phyloP scores from a whole-genome alignment of 2,797 vertebrate species.

The Liasis olivaceus region DNA sequence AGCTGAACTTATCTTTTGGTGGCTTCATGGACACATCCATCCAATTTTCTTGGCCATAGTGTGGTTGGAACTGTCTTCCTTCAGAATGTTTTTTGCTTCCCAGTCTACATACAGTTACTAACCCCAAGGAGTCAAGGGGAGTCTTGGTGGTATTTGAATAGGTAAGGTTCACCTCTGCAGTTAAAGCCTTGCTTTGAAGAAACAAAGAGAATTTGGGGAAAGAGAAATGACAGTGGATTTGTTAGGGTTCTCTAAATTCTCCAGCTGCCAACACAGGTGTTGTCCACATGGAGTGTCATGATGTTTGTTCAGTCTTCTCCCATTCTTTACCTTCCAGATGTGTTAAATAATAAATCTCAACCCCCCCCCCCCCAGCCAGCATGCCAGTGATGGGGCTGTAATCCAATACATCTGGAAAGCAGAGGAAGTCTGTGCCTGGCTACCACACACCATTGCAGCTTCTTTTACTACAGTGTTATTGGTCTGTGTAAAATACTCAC shows the following conservation, averaged over 20 bases:
- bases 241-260: constrained; percentile 3
- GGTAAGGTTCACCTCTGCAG: constrained; percentile 9
- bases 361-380: not conserved
- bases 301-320: not conserved
- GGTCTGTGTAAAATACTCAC: not conserved
- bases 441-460: not conserved
- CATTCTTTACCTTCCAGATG: not conserved
- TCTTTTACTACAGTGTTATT: not conserved
- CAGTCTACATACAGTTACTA: not conserved
- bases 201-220: constrained; percentile 12
- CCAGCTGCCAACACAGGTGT: not conserved
- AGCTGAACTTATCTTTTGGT: not conserved
- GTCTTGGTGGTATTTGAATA: not conserved
- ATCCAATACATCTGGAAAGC: not conserved
- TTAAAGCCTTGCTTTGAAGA: constrained; percentile 11
- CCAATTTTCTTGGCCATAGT: not conserved
- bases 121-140: not conserved
- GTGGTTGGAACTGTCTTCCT: not conserved
- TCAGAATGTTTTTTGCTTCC: not conserved
- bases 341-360: not conserved
- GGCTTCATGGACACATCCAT: not conserved
- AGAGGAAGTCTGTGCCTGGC: not conserved
- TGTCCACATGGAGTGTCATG: not conserved
- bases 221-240: not conserved
- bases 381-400: not conserved